A percentile compares a stretch with the other conserved stretches of the same genome.
These are phyloP conservation scores for Corydoras sp. DNA, from an alignment of 2,113 vertebrate species.

Conservation along the genomic window DNA sequence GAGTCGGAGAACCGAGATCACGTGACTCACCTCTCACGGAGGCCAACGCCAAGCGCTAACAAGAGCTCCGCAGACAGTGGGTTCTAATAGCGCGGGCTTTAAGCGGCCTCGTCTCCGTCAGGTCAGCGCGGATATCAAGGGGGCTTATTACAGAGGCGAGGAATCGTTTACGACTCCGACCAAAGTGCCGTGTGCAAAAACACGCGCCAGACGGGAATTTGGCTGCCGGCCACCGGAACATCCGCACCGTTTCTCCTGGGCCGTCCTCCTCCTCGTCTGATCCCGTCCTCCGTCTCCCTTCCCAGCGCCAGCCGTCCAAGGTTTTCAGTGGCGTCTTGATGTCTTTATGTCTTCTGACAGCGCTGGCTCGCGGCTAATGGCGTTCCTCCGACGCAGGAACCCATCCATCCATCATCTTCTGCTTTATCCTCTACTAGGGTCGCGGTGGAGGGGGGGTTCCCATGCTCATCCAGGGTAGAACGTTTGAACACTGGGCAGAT, in stretches of 20 bases:
- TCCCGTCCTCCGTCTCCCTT: constrained; percentile 40
- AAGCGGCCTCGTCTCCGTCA: constrained; percentile 9
- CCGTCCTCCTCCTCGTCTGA: constrained; percentile 35
- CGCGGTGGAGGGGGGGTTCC: no score
- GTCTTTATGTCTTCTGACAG: constrained; percentile 43
- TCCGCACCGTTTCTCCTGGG: constrained; percentile 7
- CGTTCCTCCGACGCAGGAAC: constrained; percentile 32
- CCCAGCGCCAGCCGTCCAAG: constrained; percentile 29
- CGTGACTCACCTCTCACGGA: constrained; percentile 34
- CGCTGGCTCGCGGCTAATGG: constrained; percentile 46
- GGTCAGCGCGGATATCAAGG: background rate
- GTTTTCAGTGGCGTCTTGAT: constrained; percentile 51
- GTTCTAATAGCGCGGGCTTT: constrained; percentile 25
- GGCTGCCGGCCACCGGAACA: constrained; percentile 17
- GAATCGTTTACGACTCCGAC: background rate
- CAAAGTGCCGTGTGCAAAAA: background rate
- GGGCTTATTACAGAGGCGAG: background rate
- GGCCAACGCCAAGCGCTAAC: constrained; percentile 33
- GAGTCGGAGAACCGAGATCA: constrained; percentile 33
- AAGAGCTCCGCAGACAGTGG: constrained; percentile 29
- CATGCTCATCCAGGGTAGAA: no score
- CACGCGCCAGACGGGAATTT: background rate
- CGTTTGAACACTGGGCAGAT: no score
- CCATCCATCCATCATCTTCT: no score
- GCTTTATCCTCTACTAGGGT: no score